Base-by-base conservation (phyloP, 2,888 invertebrate genomes). In the Choreutis nemorana region DNA sequence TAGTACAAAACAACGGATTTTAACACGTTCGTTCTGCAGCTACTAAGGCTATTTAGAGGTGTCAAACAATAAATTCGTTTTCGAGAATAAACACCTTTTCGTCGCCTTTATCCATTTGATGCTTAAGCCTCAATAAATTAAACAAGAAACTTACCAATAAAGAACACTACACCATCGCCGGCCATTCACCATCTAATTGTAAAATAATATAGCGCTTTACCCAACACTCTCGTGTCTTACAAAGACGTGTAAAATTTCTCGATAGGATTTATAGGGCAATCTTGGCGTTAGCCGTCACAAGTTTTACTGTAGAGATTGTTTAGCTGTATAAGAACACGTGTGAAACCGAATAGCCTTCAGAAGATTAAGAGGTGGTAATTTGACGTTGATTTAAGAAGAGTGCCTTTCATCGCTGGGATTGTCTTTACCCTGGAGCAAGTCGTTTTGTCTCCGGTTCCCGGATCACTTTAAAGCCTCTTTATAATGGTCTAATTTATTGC, bases 341-440 rank as follows among this genome's bases (percentile, higher is more conserved):
- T 68, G 75, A 65, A 77, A 78, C 70, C 62, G 50, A 67, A 75
- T 70, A 68, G 60, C 54, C 58, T 51, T 61, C 70, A 65, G 65
- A 65, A 71, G 75, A 72, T 77, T 75, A 75, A 65, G 68, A 72
- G 65, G 68, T 73, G 72, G 71, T 75, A 75, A 75, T 78, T 73
- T 75, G 77, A 77, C 77, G 49, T 75, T 77, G 77, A 77, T 75
- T 72, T 75, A 77, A 60, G 60, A 58, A 62, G 61, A 63, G 54
- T 50, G 45, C 55, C 65, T 70, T 63, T 72, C 67, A 70, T 65
- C 57, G 57, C 41, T 36, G 41, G 56, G 63, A 65, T 71, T 66
- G 70, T 70, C 67, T 73, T n/a, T 72, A 68, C 71, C 46, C 45
- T 45, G 43, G 48, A 42, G 39, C 36, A 48, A 50, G 47, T 36